Base-by-base conservation (phyloP, 2,797 vertebrate species). In the Acrocephalus scirpaceus region DNA sequence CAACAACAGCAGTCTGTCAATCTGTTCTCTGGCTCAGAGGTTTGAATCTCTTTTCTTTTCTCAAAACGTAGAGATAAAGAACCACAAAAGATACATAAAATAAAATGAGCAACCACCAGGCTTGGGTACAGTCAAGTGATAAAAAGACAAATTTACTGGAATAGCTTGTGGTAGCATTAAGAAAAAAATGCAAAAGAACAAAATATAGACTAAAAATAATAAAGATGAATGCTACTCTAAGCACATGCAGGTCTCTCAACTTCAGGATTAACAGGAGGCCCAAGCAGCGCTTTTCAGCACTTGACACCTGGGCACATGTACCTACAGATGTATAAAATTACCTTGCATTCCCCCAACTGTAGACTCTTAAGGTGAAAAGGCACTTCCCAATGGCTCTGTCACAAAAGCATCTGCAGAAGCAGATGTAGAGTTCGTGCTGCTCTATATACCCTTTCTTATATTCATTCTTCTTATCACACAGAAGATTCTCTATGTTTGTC, bases 1-100 rank as follows among this genome's bases (percentile, higher is more conserved):
- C 62, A 92, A 91, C 58, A 92, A 17, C 79, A 81, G 58, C 20
- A 54, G 47, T 14, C 85, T 90, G 86, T 69, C 95, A 92, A 20
- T 64, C 81, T 89, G 20, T 34, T 66, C 1, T 0, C 54, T 34
- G 34, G n/a, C 44, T 86, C 36, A 38, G 38, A 40, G 36, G 13
- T 70, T 72, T n/a, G 11, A 40, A 11, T 58, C 19, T 50, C 79
- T 86, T 51, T 88, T 67, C 8, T 54, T 72, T 71, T 66, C 42
- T 62, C n/a, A 82, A 79, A 76, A 70, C 5, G 3, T 29, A 53
- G 29, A 50, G 3, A 66, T 50, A 54, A 83, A 92, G 27, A 75
- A 5, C 5, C 21, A 73, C 25, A 71, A 60, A 90, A 92, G 36
- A 78, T n/a, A 65, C n/a, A 40, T 48, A 56, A 84, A 88, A 88